Base-by-base conservation (phyloP, 1,140 invertebrate genomes). In the Drosophila athabasca region DNA sequence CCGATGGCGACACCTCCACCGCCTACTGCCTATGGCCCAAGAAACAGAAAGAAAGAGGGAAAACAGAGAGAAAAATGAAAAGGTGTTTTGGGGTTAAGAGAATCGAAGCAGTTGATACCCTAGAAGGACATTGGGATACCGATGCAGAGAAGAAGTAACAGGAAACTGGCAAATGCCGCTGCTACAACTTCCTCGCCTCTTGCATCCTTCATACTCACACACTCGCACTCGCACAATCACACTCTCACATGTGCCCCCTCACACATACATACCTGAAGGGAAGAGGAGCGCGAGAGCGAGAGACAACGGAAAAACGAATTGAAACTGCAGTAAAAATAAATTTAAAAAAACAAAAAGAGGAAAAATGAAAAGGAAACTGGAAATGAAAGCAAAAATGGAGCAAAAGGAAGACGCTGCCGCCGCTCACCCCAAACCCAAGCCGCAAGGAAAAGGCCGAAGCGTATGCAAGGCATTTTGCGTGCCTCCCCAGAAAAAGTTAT, bases 161-260 rank as follows among this genome's bases (percentile, higher is more conserved):
- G 72, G 78, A 76, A 81, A 69, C 78, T 39, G 78, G 68, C 76
- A 81, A 74, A 82, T 51, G 74, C 70, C 74, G 54, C 73, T 74
- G 54, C 59, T 69, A 74, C 79, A 82, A 82, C 68, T 81, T 79
- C 75, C 70, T 70, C 59, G 44, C 62, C 1, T 0, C 17, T 39
- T 39, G 9, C 48, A 55, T 35, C 57, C 58, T 60, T 66, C 70
- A 62, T 45, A 64, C 61, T 6, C 45, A 8, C 29, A 22, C 51
- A 17, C n/a, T n/a, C n/a, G n/a, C n/a, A n/a, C n/a, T n/a, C n/a
- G n/a, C n/a, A n/a, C n/a, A n/a, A n/a, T 15, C 52, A 51, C 51
- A 55, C 50, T 6, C 45, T 13, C 29, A 22, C 51, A 17, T 57
- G 31, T 35, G 41, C 17, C 19, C 8, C 0, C 17, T 1, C 17